Percentiles rank a stretch among this genome's conserved stretches.
Evolutionary conservation across 2,113 vertebrate species (phyloP).

Genomic region (Sminthopsis crassicaudata): DNA sequence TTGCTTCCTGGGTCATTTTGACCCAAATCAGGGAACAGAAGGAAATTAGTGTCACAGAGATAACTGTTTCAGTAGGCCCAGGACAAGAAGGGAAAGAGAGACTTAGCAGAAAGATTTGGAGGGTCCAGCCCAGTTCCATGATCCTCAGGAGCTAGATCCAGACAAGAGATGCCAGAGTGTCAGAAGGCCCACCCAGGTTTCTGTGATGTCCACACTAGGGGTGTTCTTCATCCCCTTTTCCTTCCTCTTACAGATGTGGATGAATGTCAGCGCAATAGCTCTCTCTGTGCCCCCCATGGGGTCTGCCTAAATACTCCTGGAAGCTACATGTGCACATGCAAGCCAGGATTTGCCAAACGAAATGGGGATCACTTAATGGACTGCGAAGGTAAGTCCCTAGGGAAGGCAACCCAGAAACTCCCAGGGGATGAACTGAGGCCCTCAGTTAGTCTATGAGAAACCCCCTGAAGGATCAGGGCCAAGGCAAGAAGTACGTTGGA

Average conservation of each 20-base stretch:
- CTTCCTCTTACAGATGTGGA: constrained; percentile 51
- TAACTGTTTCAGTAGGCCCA: neutral
- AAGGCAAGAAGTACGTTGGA: too few species aligned
- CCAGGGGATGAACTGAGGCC: too few species aligned
- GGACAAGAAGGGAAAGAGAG: neutral
- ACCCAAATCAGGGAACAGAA: neutral
- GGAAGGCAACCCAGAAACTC: neutral
- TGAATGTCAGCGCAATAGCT: neutral
- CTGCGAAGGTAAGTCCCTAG: constrained; percentile 38
- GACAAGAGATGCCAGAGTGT: neutral
- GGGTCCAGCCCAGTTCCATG: neutral
- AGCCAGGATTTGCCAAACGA: neutral
- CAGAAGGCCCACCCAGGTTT: neutral
- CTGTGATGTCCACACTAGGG: neutral
- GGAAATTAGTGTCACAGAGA: neutral
- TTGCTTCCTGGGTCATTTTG: neutral
- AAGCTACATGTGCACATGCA: constrained; percentile 29
- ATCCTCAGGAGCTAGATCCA: accelerated
- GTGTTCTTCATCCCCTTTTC: neutral
- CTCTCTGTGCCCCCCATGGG: neutral
- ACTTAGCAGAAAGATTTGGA: neutral
- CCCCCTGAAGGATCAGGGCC: too few species aligned
- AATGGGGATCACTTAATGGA: accelerated
- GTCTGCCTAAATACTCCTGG: neutral
- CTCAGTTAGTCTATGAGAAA: neutral